phyloP scores from a whole-genome alignment of 2,113 vertebrate species.

The Baryphthengus martii region DNA sequence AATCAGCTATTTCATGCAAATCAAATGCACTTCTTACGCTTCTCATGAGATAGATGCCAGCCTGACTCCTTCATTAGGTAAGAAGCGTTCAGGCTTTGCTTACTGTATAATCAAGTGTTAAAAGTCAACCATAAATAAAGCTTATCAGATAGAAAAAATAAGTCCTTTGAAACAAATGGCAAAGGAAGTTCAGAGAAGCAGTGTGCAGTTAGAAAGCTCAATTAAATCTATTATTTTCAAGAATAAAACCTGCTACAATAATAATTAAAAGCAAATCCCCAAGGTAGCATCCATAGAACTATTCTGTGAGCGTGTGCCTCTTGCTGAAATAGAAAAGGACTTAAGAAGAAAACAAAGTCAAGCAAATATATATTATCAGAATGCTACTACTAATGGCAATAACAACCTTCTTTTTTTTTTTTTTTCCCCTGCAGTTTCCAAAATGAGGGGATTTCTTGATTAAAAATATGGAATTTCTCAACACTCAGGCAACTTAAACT shows the following conservation, averaged over 20 bases:
- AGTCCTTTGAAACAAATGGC: not conserved
- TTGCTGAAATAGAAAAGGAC: not conserved
- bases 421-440: not conserved
- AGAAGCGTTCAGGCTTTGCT: not conserved
- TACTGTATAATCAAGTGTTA: not conserved
- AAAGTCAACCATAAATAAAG: not conserved
- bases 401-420: not conserved
- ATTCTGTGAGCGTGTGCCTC: accelerated
- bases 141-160: not conserved
- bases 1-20: not conserved
- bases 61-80: not conserved
- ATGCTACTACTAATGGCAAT: not conserved
- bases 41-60: not conserved
- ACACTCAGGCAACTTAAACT: not conserved
- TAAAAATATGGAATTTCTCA: not conserved
- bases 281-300: not conserved
- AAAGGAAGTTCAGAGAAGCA: not conserved
- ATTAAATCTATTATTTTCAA: not conserved
- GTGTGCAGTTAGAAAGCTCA: not conserved
- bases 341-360: not conserved
- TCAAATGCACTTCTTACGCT: not conserved
- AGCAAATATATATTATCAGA: not conserved
- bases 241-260: not conserved
- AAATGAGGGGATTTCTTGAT: not conserved
- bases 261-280: not conserved